Evolutionary conservation across 2,888 invertebrate species (phyloP), one percentile per base, ranked within the genome.

Genomic region (Apoderus coryli): DNA sequence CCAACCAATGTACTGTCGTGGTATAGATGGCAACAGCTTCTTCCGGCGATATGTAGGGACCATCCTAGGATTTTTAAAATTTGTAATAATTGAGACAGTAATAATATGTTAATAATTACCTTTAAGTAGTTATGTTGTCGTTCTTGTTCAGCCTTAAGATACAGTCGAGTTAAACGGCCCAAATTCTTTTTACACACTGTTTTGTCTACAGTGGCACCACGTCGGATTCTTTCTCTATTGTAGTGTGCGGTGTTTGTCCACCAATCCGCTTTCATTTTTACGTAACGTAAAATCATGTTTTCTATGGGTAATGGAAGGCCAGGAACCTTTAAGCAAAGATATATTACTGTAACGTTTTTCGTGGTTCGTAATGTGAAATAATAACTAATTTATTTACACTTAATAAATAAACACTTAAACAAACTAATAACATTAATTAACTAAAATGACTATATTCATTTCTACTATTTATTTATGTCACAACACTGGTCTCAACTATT

Each of bases 221-320:
- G 76, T 3, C 98, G 75, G 43, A 99, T 98, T 48, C 98, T 71
- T 60, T 99, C 98, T 23, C 98, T 72, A 63, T 99, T 99, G 61
- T 99, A 99, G 58, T 99, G 98, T 1, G 98, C 96, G 0, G 98
- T 98, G 59, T 98, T 99, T 0, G 98, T 99, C 98, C 98, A 99
- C 98, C 98, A 99, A 59, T 99, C 98, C 0, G 98, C 98, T 57
- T 99, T 99, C 80, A 98, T 96, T 60, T 98, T 98, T 7, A 99
- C 98, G 60, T 96, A 99, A 16, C 98, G 76, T 34, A 99, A 70
- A 46, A 99, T 98, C 98, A 99, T 99, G 63, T 98, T 99, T 63
- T 99, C 98, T 40, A 99, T 96, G 0, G 98, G 98, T 15, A 92
- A 96, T 0, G 98, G 98, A 4, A 99, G 64, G 3, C 96, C 98